Conservation (phyloP, 2,113 vertebrate genomes). For the Microtus pennsylvanicus region DNA sequence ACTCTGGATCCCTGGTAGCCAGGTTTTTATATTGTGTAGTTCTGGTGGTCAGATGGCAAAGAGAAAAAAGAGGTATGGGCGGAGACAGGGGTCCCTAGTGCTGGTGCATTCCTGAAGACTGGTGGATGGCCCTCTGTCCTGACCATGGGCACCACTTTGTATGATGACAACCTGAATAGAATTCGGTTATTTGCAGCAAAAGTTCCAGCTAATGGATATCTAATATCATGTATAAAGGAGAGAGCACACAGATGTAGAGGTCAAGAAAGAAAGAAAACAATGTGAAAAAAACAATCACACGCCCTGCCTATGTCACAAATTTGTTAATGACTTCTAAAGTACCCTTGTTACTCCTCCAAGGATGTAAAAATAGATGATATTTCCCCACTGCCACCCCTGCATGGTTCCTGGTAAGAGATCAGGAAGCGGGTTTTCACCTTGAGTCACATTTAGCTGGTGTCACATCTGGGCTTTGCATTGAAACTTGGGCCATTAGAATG, state of each 20-base stretch:
- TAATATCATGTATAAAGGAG: background rate
- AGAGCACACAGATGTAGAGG: background rate
- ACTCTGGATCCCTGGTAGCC: background rate
- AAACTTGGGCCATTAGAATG: background rate
- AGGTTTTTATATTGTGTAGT: background rate
- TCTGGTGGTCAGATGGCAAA: background rate
- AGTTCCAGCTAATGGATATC: background rate
- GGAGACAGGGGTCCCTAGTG: background rate
- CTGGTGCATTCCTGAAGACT: background rate
- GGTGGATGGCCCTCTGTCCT: background rate
- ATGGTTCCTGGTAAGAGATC: background rate
- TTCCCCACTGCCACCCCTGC: background rate
- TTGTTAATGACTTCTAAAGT: slow-evolving; percentile 10
- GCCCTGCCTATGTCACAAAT: background rate
- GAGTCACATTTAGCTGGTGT: background rate
- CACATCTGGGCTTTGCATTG: background rate
- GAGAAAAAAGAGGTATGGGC: background rate
- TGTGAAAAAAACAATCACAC: background rate
- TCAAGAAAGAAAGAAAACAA: background rate
- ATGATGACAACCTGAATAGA: background rate
- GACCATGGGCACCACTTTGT: background rate
- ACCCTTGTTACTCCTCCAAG: background rate
- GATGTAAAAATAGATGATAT: background rate
- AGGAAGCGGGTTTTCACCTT: background rate
- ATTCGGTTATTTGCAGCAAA: slow-evolving; percentile 1